Evolutionary conservation across 2,888 invertebrate species (phyloP), one percentile per base, ranked within the genome.

Genomic region (Osmoderma eremita): DNA sequence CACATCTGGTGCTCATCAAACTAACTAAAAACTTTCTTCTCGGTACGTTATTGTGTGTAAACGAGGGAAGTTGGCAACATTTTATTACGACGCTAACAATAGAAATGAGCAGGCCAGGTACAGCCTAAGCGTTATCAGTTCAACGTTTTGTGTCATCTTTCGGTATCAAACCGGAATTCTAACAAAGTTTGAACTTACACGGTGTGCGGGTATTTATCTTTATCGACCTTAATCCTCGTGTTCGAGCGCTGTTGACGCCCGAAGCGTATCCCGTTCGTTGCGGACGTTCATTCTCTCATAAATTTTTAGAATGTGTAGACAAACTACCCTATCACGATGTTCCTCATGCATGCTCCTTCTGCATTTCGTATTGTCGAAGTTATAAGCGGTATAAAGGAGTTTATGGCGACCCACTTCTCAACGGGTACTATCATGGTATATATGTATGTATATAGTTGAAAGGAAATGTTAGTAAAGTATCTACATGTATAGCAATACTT

Each of bases 21-120:
- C 50, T 15, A 41, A 41, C 41, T 22, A n/a, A 20, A 22, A 13
- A 13, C n/a, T 15, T 18, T 5, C 38, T 15, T 15, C n/a, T 8
- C 20, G 18, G 48, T 48, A 41, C 24, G 42, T 68, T 71, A 71
- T 70, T 67, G 67, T 65, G 69, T 70, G 66, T 56, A 70, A 71
- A 71, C 67, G 71, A 63, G 69, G 58, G 61, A 70, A 71, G 68
- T 70, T 71, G 62, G 62, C 53, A 53, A 51, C 67, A 42, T 67
- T 67, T 63, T 67, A 67, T 63, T 62, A 51, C 41, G 30, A 41
- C 48, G 49, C n/a, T 56, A 65, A 65, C 65, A 65, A 65, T 65
- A 48, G 36, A 20, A 20, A 56, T 20, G 20, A 20, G 41, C n/a
- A 56, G 39, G 20, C 13, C 56, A 56, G 56, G 56, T 56, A 56